Evolutionary conservation across 2,113 vertebrate species (phyloP).

Genomic region (Nematolebias whitei): DNA sequence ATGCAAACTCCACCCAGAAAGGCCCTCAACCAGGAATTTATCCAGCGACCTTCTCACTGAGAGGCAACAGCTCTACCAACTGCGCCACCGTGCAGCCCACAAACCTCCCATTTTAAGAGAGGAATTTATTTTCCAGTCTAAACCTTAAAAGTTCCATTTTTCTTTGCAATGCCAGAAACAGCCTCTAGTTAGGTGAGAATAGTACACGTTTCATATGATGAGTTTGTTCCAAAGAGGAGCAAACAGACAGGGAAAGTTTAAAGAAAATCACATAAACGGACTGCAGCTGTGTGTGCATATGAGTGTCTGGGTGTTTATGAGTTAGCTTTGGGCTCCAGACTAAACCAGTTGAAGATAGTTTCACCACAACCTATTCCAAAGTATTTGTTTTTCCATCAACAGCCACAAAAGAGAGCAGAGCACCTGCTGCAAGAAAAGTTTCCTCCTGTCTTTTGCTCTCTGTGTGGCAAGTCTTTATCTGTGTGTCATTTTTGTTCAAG

Average conservation of each 20-base stretch:
- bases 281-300: slow-evolving; percentile 35
- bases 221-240: slow-evolving; percentile 27
- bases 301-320: slow-evolving; percentile 10
- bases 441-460: not conserved
- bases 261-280: not conserved
- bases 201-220: slow-evolving; percentile 37
- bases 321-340: slow-evolving; percentile 40
- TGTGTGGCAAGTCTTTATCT: not conserved
- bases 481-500: not conserved
- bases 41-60: too few relatives aligned
- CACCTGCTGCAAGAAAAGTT: slow-evolving; percentile 33
- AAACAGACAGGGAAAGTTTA: slow-evolving; percentile 1
- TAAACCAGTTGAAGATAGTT: slow-evolving; percentile 55
- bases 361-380: slow-evolving; percentile 43
- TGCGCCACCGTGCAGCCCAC: too few relatives aligned
- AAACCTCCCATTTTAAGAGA: not conserved
- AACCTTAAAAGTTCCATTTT: slow-evolving; percentile 8
- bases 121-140: not conserved
- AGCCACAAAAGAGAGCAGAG: slow-evolving; percentile 20
- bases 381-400: slow-evolving; percentile 32
- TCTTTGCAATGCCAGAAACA: slow-evolving; percentile 16
- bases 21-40: too few relatives aligned
- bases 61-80: too few relatives aligned
- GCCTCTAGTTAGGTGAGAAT: slow-evolving; percentile 11
- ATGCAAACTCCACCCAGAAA: too few relatives aligned